A percentile compares a stretch with the other conserved stretches of the same genome.
Conservation (phyloP, 2,113 vertebrate genomes). For the Perccottus glenii region DNA sequence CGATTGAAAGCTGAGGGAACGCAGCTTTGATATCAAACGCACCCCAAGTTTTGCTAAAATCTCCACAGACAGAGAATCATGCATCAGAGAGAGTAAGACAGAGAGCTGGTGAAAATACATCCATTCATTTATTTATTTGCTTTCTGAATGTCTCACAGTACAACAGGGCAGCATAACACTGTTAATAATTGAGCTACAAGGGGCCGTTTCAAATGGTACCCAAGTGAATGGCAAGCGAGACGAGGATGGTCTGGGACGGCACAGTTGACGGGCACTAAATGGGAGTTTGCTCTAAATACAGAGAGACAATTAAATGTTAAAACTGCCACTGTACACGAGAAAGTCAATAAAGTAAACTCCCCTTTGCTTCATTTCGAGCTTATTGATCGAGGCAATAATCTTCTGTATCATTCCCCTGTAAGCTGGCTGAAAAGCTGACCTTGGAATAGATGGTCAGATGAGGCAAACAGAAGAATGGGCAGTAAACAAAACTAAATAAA, state of each 20-base stretch:
- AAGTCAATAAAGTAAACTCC: constrained; percentile 84
- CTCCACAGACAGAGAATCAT: constrained; percentile 60
- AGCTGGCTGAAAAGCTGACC: constrained; percentile 82
- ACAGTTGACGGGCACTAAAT: constrained; percentile 72
- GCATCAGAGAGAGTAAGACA: constrained; percentile 63
- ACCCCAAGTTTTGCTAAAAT: constrained; percentile 72
- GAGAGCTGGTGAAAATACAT: constrained; percentile 64
- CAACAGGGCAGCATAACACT: constrained; percentile 74
- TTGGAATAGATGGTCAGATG: constrained; percentile 78
- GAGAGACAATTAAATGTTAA: constrained; percentile 85
- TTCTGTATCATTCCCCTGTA: constrained; percentile 84
- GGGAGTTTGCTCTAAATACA: constrained; percentile 80
- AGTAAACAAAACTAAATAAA: constrained; percentile 47
- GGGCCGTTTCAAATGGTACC: constrained; percentile 75
- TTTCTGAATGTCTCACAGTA: constrained; percentile 71
- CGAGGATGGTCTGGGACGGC: constrained; percentile 54
- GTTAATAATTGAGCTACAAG: constrained; percentile 78
- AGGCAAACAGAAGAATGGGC: constrained; percentile 59
- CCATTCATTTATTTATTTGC: constrained; percentile 80
- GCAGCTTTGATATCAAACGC: constrained; percentile 75
- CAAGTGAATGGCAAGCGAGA: constrained; percentile 56
- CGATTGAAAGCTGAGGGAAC: constrained; percentile 75
- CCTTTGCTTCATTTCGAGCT: constrained; percentile 84
- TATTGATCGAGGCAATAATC: constrained; percentile 86
- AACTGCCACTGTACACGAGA: constrained; percentile 82